Evolutionary conservation across 2,888 invertebrate genomes (phyloP), one percentile per base, ranked within the genome.

Genomic region (Thumatha senex): DNA sequence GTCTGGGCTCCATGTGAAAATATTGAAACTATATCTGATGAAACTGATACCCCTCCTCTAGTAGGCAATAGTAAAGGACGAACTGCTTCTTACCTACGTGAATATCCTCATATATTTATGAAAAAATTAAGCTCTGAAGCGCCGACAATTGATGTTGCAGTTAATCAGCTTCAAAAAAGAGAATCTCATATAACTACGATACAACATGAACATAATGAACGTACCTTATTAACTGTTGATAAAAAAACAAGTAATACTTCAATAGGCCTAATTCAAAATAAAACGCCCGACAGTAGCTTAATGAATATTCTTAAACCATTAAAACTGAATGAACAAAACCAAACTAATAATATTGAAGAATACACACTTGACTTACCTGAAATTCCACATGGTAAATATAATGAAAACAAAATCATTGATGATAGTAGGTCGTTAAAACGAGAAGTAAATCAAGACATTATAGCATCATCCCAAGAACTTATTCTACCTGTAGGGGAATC

Each of bases 51-150:
- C 0, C 82, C 87, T 7, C 77, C 74, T 8, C 64, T 72, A 15
- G 78, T 86, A 1, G 82, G 80, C 3, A 86, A 70, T 46, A 82
- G 69, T 46, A 80, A 67, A 63, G 76, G 70, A 24, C 79, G 66
- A 40, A 77, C 73, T 24, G 81, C 86, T n/a, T 82, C 84, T 5
- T 90, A 89, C 52, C 61, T 90, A 39, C 76, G 77, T 31, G 82
- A 90, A 45, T 89, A 88, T 67, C 89, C 89, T 12, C 79, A 89
- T 62, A 88, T 89, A 71, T 90, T 90, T 65, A 83, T 79, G 76
- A 89, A 83, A 62, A 86, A 76, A 44, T 55, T 72, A 43, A 38
- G 30, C 10, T 60, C 77, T 0, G 83, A 83, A 24, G 48, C 67
- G 15, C 63, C 71, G 48, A 55, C 61, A 38, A 50, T 66, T 31